Evolutionary conservation across 1,140 invertebrate species (phyloP), one percentile per base, ranked within the genome.

Genomic region (Dysdera silvatica): DNA sequence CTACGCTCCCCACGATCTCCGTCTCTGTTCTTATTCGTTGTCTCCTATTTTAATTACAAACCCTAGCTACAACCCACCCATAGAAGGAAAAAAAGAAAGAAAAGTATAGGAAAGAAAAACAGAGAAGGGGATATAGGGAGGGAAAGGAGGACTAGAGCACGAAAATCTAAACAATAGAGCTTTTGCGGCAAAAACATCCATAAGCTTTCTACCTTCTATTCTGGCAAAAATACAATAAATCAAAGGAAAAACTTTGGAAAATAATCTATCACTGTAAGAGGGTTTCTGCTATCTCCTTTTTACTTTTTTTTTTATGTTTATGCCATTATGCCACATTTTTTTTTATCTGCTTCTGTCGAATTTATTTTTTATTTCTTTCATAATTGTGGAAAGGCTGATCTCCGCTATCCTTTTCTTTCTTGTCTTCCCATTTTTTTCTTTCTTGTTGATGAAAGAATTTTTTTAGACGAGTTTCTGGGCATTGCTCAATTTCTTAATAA

Each of bases 181-280:
- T 53, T 56, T 63, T 63, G 52, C 61, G 61, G 52, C n/a, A n/a
- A 63, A 63, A 63, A 56, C 52, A 63, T 55, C 61, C 35, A 55
- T 63, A 63, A 61, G 43, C 60, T 37, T 61, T 61, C 33, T 40
- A 40, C 37, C 61, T 63, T 63, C 43, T 56, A 33, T 63, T 63
- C 56, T 40, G 53, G 52, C 53, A 56, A n/a, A n/a, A n/a, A n/a
- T n/a, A n/a, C 43, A 63, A 63, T 63, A 63, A 63, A 63, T 63
- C 61, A 63, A 63, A 63, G 61, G n/a, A n/a, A 63, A 63, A 63
- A 63, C 52, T 63, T 62, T 63, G 41, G 40, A 63, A 63, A 63
- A 63, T 63, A 63, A 63, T 63, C 53, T 63, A 63, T 63, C 61
- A 63, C 56, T 63, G 61, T 33, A 49, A 63, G 52, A 63, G 29